These are phyloP conservation scores for Ephydatia muelleri DNA, from an alignment of 37 sponge, comb jelly and placozoan species.

Conservation along the genomic window DNA sequence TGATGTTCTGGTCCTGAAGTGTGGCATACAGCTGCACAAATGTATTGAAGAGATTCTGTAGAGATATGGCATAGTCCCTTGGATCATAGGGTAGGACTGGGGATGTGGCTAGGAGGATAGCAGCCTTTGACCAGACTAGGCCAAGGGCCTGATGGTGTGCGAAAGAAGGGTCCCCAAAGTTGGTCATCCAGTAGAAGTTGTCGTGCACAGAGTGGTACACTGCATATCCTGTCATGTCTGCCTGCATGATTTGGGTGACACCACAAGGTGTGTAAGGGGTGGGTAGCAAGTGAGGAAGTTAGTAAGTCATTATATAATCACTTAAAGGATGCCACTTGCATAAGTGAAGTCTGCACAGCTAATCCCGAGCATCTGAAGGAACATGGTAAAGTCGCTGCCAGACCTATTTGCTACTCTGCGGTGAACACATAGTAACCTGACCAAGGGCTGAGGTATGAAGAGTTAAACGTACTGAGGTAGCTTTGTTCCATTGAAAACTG, in stretches of 20 bases:
- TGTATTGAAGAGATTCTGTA: conserved; percentile 7
- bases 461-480: conserved; percentile 15
- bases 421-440: too few relatives aligned
- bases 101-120: conserved; percentile 41
- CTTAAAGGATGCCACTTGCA: too few relatives aligned
- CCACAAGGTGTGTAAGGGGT: too few relatives aligned
- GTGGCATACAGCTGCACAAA: conserved; percentile 9
- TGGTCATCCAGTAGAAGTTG: conserved; percentile 60
- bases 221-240: conserved; percentile 8
- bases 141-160: conserved; percentile 60
- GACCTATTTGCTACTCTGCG: too few relatives aligned
- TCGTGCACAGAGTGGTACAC: conserved; percentile 84
- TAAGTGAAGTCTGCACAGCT: conserved; percentile 18
- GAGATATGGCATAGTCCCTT: conserved; percentile 24
- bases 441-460: too few relatives aligned
- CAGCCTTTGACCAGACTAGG: conserved; percentile 48
- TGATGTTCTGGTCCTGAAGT: conserved; percentile 21
- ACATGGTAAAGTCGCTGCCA: conserved; percentile 76
- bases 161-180: conserved; percentile 56
- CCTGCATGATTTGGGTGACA: too few relatives aligned
- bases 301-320: too few relatives aligned
- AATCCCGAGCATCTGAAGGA: conserved; percentile 70
- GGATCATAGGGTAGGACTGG: conserved; percentile 65
- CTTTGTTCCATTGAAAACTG: conserved; percentile 10
- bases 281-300: too few relatives aligned